Base-by-base conservation (phyloP, 2,797 vertebrate species). In the Nannoperca obscura region DNA sequence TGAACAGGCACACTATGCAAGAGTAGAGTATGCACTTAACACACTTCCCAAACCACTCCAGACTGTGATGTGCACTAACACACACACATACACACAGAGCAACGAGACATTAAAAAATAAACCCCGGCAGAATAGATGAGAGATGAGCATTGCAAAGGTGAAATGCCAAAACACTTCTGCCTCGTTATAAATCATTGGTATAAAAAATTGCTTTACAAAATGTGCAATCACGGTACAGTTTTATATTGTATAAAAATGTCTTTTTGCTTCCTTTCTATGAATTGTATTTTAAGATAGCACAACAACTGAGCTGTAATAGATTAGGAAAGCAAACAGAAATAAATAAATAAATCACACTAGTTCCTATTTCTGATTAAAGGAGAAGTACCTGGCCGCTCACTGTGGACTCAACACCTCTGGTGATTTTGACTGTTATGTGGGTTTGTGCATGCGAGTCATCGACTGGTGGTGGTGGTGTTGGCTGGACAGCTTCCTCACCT, bases 381-480 rank as follows among this genome's bases (percentile, higher is more conserved):
- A 77, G 79, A 83, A 87, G 78, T 61, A 73, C 65, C 74, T 78
- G 46, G 4, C 11, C 3, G n/a, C 59, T 58, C 12, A 40, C 2
- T 63, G 52, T 38, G 19, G 49, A 79, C 71, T 77, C 64, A 78
- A 71, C 66, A 71, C 61, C 52, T 81, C 71, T 36, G 79, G 34
- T 70, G 79, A 74, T 76, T 71, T 10, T 73, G 82, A 85, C 46
- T 82, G 36, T 72, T 34, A 62, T 69, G 78, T 5, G 49, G 15
- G 59, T 77, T 63, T 57, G 58, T 73, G 71, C 75, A 65, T 50
- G 59, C 87, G 83, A 91, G 50, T 90, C 89, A 90, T 46, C 50
- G 84, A 71, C 67, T 66, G 27, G 46, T n/a, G 62, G 47, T 27
- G 62, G 58, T 38, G 36, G 36, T 38, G 61, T 42, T 24, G 62